A percentile compares a stretch with the other conserved stretches of the same genome.
Conservation (phyloP, 1,140 invertebrate genomes). For the Hypsibius dujardini region DNA sequence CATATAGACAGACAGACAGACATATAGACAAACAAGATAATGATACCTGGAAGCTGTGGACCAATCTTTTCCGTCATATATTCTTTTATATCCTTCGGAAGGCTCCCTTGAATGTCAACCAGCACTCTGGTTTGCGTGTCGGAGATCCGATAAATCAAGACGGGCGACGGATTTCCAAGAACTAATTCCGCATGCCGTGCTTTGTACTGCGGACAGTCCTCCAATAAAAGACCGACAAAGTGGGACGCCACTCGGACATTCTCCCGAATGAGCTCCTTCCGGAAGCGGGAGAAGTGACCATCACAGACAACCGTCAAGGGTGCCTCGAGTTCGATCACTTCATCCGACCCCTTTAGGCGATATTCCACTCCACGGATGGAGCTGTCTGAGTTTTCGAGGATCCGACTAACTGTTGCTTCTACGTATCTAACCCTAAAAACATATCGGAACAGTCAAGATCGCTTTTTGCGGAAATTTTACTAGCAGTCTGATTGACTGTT, state of each 20-base stretch:
- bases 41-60: constrained; percentile 28
- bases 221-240: constrained; percentile 28
- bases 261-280: constrained; percentile 27
- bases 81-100: constrained; percentile 26
- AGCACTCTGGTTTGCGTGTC: constrained; percentile 26
- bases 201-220: constrained; percentile 27
- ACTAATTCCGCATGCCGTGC: constrained; percentile 28
- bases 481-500: too few species aligned
- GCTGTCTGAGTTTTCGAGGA: constrained; percentile 26
- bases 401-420: constrained; percentile 26
- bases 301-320: constrained; percentile 29
- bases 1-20: background rate
- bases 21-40: background rate
- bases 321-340: constrained; percentile 26
- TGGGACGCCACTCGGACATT: constrained; percentile 26
- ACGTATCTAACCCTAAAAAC: constrained; percentile 27
- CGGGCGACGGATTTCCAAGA: constrained; percentile 26
- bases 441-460: too few species aligned
- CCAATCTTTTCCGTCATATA: constrained; percentile 25
- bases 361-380: constrained; percentile 26
- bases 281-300: constrained; percentile 30
- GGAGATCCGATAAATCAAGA: too few species aligned
- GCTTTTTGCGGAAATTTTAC: too few species aligned
- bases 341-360: constrained; percentile 23
- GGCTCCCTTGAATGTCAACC: constrained; percentile 26